phyloP scores from a whole-genome alignment of 2,797 vertebrate species.

The Labroides dimidiatus region DNA sequence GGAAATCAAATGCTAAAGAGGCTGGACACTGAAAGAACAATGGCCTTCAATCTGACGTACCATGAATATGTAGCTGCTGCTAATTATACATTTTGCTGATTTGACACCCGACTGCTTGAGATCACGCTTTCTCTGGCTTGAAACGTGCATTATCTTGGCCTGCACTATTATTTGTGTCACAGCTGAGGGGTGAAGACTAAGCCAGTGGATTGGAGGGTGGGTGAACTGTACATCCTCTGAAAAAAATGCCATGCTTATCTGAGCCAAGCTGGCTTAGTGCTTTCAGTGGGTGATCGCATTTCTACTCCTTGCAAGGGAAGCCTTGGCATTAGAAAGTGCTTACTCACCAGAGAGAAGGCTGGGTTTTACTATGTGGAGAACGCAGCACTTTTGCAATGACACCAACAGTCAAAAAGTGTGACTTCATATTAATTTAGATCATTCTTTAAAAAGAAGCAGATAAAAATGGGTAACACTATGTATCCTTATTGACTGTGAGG shows the following conservation, averaged over 20 bases:
- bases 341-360: slow-evolving; percentile 36
- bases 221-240: slow-evolving; percentile 43
- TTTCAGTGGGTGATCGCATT: slow-evolving; percentile 59
- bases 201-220: slow-evolving; percentile 26
- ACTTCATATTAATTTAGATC: slow-evolving; percentile 11
- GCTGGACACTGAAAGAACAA: neutral
- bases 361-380: slow-evolving; percentile 30
- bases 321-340: slow-evolving; percentile 46
- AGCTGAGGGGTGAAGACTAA: slow-evolving; percentile 50
- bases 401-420: slow-evolving; percentile 1
- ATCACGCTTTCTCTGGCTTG: neutral
- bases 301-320: slow-evolving; percentile 44
- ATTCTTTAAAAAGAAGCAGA: slow-evolving; percentile 25
- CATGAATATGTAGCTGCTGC: neutral
- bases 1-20: slow-evolving; percentile 32
- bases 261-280: slow-evolving; percentile 62
- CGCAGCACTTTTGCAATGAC: slow-evolving; percentile 13
- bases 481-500: slow-evolving; percentile 23
- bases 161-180: slow-evolving; percentile 39
- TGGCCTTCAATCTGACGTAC: slow-evolving; percentile 11
- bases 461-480: slow-evolving; percentile 9
- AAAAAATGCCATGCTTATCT: slow-evolving; percentile 47
- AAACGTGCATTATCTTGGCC: slow-evolving; percentile 36
- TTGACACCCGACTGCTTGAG: slow-evolving; percentile 3
- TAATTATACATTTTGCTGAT: slow-evolving; percentile 21